Evolutionary conservation across 1,140 invertebrate genomes (phyloP), one percentile per base, ranked within the genome.

Genomic region (Drosophila sechellia): DNA sequence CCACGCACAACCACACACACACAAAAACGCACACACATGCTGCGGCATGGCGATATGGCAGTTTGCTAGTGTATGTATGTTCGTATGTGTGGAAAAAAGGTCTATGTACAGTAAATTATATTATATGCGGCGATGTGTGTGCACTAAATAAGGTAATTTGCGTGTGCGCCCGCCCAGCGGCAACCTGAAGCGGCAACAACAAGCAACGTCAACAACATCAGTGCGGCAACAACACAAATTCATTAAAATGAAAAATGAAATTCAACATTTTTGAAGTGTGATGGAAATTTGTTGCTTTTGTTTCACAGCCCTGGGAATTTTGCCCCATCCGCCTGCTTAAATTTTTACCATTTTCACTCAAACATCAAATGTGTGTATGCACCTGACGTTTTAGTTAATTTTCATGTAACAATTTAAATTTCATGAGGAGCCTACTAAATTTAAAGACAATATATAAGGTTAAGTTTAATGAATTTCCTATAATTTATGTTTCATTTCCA

Each of bases 241-340:
- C 85, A 89, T 89, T 89, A 90, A 89, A 89, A 90, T 90, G 85
- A 89, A 89, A 89, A 89, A 89, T 89, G 84, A 89, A 89, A 90
- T 77, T 86, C 77, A 89, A 80, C 87, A 63, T 54, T 87, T 86
- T 81, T 86, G 78, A 86, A 81, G 81, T 78, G 70, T 48, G 63
- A 68, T 40, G 52, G 55, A 35, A 40, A 56, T 17, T 63, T 63
- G 46, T 60, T 56, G 57, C 64, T 69, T 56, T 68, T 46, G 11
- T 46, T 46, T 2, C 37, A 34, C 22, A 40, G 15, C 15, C 42
- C 25, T 10, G 35, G 15, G 2, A 45, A 56, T 40, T 49, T 42
- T 22, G 17, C 15, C 13, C 13, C 31, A 13, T 34, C 4, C 34
- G 13, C 45, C 55, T 58, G 45, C 17, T 76, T 75, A 63, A 72